Evolutionary conservation across 35 echinoderm and acorn worm genomes (phyloP), one percentile per base, ranked within the genome.

Genomic region (Hemicentrotus pulcherrimus): DNA sequence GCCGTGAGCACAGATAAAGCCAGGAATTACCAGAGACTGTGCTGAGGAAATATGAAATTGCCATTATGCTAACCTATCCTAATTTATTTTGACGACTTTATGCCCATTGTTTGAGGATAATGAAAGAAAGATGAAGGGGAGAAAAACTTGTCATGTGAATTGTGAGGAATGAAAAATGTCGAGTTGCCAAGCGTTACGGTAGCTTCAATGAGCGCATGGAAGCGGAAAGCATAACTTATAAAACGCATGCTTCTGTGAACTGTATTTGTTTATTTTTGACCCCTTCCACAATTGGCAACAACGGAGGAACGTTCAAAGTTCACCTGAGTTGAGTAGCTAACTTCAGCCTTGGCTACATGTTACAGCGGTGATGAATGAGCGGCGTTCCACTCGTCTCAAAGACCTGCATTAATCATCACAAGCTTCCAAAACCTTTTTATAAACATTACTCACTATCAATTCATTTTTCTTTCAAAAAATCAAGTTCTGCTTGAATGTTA

Each of bases 211-310:
- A 90, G 88, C 46, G 32, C 88, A 90, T 33, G 88, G 88, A 46
- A 90, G 88, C 88, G 46, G 88, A 90, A 47, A 90, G 88, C 46
- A 90, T 33, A 90, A 90, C 32, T 45, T 45, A 90, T 45, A 90
- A 90, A 90, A 45, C 32, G 32, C 88, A 90, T 45, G 88, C 88
- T 33, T 45, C 88, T 90, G 88, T 90, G 46, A 90, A 90, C 88
- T 41, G 88, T 90, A 47, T 90, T 90, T 90, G 88, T 90, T 90
- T 90, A 90, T 47, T 47, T 19, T 33, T 90, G 46, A 90, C 88
- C 88, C 88, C 88, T 47, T 47, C 46, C 88, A 90, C 88, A 90
- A 90, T 90, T 90, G 88, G 46, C 88, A 45, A 90, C 88, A 90
- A 90, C 88, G 88, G 15, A 47, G 46, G 31, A 90, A 90, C 88